Evolutionary conservation across 2,888 invertebrate genomes (phyloP), one percentile per base, ranked within the genome.

Genomic region (Xestia c-nigrum): DNA sequence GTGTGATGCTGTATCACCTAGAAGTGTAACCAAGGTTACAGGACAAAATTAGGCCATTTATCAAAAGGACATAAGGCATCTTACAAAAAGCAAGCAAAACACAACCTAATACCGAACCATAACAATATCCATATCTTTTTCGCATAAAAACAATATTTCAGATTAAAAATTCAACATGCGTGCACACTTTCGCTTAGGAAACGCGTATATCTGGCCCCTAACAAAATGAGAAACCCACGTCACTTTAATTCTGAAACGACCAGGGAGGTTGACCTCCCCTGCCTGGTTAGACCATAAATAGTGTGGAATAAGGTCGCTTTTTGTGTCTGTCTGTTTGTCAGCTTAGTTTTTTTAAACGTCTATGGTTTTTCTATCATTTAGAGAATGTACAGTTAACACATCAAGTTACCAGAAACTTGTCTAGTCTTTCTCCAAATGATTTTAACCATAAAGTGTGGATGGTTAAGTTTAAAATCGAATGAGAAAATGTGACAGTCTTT

Each of bases 161-260:
- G 61, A 88, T 88, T 81, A 80, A 86, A 88, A 86, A 86, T 86
- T 86, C 88, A 80, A 74, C 88, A 76, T 70, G 88, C 86, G 84
- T 88, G 68, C 81, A 71, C 72, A 46, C 71, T 74, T 83, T 78
- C 81, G 77, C 64, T 84, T 81, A 84, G 81, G 72, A 79, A 83
- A 78, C 78, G 74, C 88, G 83, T 82, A 77, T 85, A 83, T 88
- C 81, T 86, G 81, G 78, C 74, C 70, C 67, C 76, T 76, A 82
- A 84, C 87, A 81, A 88, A 89, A 90, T 89, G 89, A 90, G 87
- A 73, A 75, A 90, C 90, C 90, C 90, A 86, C 86, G 88, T 90
- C 89, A 90, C 83, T 88, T 85, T 85, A 85, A 89, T 84, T 85
- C 86, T 76, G 57, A 77, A 88, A 78, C 59, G 80, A 78, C 89